Conservation (phyloP, 1,140 invertebrate genomes). For the Drosophila erecta region DNA sequence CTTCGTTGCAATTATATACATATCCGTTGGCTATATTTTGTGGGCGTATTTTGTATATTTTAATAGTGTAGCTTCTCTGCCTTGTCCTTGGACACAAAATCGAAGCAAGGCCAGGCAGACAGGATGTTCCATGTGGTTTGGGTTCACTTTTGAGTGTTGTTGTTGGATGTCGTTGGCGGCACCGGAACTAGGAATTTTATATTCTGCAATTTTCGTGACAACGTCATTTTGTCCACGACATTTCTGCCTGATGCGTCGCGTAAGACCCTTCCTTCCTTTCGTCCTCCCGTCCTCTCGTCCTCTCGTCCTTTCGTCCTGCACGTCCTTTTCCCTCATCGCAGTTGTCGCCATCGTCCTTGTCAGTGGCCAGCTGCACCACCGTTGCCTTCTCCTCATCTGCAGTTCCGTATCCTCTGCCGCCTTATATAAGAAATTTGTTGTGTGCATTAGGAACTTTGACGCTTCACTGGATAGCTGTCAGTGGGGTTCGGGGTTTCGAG, state of each 20-base stretch:
- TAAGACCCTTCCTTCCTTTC: slow-evolving; percentile 34
- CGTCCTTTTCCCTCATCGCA: slow-evolving; percentile 15
- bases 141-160: slow-evolving; percentile 32
- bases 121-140: slow-evolving; percentile 64
- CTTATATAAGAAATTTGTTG: slow-evolving; percentile 83
- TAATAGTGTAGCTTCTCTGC: slow-evolving; percentile 63
- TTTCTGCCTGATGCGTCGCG: slow-evolving; percentile 75
- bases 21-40: not conserved
- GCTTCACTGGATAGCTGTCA: slow-evolving; percentile 80
- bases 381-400: not conserved
- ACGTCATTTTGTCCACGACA: slow-evolving; percentile 84
- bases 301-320: slow-evolving; percentile 13
- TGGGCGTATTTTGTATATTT: slow-evolving; percentile 60
- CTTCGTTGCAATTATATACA: no score
- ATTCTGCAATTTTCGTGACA: slow-evolving; percentile 84
- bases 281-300: slow-evolving; percentile 13
- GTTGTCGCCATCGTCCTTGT: slow-evolving; percentile 39
- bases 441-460: slow-evolving; percentile 84
- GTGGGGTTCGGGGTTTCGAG: slow-evolving; percentile 45
- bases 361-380: slow-evolving; percentile 58
- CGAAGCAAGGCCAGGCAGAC: slow-evolving; percentile 55
- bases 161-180: slow-evolving; percentile 41
- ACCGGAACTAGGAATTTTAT: slow-evolving; percentile 83
- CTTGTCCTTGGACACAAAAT: slow-evolving; percentile 73
- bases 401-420: slow-evolving; percentile 1